Percentiles rank a stretch among this genome's conserved stretches.
These are phyloP conservation scores for Pipa parva DNA, from an alignment of 2,113 vertebrate genomes.

Conservation along the genomic window DNA sequence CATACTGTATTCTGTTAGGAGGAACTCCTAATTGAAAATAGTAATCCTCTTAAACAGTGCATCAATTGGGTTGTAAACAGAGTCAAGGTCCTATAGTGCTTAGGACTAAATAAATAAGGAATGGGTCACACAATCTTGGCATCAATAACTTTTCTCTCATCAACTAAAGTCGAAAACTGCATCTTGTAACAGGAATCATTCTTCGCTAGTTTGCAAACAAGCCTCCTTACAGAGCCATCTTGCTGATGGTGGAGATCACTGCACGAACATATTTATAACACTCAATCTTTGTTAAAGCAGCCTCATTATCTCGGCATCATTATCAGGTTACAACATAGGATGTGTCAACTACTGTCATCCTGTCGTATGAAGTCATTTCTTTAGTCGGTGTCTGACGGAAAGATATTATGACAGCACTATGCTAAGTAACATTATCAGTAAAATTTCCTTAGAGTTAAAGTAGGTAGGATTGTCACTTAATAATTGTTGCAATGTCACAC, in stretches of 20 bases:
- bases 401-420: not conserved
- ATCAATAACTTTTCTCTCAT: too few relatives aligned
- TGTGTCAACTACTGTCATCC: not conserved
- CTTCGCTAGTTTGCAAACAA: too few relatives aligned
- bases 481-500: not conserved
- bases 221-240: too few relatives aligned
- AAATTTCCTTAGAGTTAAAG: not conserved
- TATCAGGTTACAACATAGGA: not conserved
- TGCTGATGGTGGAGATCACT: not conserved
- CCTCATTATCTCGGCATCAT: not conserved
- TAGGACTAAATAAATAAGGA: too few relatives aligned
- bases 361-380: not conserved
- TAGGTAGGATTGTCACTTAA: not conserved
- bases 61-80: too few relatives aligned
- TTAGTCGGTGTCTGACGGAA: not conserved
- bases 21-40: too few relatives aligned
- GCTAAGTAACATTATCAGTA: constrained; percentile 3
- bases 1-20: too few relatives aligned
- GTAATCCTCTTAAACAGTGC: too few relatives aligned
- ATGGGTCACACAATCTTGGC: too few relatives aligned
- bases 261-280: not conserved
- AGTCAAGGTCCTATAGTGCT: too few relatives aligned
- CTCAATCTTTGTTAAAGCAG: not conserved
- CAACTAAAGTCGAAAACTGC: too few relatives aligned
- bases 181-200: too few relatives aligned